Evolutionary conservation across 2,797 vertebrate genomes (phyloP).

Genomic region (Propithecus perrieri): DNA sequence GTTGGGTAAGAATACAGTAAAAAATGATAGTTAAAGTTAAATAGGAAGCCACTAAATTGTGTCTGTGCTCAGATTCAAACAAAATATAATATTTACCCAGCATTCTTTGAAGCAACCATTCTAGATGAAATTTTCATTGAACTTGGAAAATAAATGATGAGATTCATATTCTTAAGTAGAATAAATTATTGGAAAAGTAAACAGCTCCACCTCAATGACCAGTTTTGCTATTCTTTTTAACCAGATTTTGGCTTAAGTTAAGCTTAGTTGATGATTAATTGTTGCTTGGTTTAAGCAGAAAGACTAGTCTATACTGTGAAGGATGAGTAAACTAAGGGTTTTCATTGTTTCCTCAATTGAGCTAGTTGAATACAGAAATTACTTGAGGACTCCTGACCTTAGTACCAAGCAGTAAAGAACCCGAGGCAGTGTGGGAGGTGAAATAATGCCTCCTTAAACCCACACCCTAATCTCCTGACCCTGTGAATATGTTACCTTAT

Average conservation of each 20-base stretch:
- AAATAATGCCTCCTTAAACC: neutral
- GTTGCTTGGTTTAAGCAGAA: neutral
- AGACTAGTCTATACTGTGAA: neutral
- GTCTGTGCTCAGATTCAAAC: slow-evolving; percentile 76
- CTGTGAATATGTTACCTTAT: neutral
- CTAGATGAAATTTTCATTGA: slow-evolving; percentile 61
- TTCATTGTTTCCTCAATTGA: neutral
- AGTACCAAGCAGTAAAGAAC: neutral
- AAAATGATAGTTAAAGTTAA: slow-evolving; percentile 74
- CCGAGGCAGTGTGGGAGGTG: neutral
- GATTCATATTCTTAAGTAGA: slow-evolving; percentile 20
- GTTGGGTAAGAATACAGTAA: slow-evolving; percentile 78
- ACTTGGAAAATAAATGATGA: slow-evolving; percentile 12
- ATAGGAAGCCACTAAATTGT: slow-evolving; percentile 52
- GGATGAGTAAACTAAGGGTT: neutral
- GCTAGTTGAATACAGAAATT: neutral
- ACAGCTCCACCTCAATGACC: neutral
- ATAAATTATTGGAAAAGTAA: neutral
- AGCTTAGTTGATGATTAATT: neutral
- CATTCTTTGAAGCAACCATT: slow-evolving; percentile 7
- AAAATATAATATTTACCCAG: slow-evolving; percentile 59
- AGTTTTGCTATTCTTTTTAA: neutral
- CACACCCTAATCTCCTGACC: neutral
- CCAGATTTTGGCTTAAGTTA: slow-evolving; percentile 4
- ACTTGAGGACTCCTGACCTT: neutral